phyloP scores from a whole-genome alignment of 2,888 invertebrate genomes.

The Cancer borealis region DNA sequence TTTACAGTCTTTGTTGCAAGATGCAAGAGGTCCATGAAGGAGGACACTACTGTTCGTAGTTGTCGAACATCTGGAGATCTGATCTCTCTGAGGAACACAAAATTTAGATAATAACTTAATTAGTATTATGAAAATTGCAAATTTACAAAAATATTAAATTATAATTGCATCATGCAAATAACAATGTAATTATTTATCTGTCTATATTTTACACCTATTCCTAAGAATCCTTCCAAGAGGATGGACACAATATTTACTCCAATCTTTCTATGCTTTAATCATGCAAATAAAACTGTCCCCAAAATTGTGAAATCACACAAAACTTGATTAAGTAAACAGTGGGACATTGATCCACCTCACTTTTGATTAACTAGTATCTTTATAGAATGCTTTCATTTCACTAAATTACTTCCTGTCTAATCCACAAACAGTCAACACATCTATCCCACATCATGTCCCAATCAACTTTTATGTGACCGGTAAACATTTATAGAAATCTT shows the following conservation, averaged over 20 bases:
- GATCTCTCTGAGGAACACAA: constrained; percentile 60
- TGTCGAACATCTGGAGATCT: constrained; percentile 84
- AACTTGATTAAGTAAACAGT: too few relatives aligned
- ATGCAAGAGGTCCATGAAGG: constrained; percentile 88
- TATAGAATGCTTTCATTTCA: too few relatives aligned
- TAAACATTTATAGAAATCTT: background rate
- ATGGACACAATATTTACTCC: too few relatives aligned
- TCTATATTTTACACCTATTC: too few relatives aligned
- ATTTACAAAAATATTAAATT: background rate
- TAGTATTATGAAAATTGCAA: background rate
- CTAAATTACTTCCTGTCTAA: too few relatives aligned
- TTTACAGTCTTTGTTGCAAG: constrained; percentile 89
- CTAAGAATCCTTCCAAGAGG: too few relatives aligned
- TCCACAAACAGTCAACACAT: too few relatives aligned
- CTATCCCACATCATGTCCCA: too few relatives aligned
- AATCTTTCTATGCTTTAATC: background rate
- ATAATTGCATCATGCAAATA: background rate
- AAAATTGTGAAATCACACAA: background rate
- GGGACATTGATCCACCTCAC: too few relatives aligned
- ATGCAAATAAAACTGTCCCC: background rate
- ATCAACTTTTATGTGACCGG: too few relatives aligned
- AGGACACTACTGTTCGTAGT: constrained; percentile 88
- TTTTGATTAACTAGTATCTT: too few relatives aligned
- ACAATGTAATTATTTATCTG: too few relatives aligned
- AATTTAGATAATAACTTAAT: background rate